These are phyloP conservation scores for Sesia apiformis DNA, from an alignment of 2,888 invertebrate species.

Conservation along the genomic window DNA sequence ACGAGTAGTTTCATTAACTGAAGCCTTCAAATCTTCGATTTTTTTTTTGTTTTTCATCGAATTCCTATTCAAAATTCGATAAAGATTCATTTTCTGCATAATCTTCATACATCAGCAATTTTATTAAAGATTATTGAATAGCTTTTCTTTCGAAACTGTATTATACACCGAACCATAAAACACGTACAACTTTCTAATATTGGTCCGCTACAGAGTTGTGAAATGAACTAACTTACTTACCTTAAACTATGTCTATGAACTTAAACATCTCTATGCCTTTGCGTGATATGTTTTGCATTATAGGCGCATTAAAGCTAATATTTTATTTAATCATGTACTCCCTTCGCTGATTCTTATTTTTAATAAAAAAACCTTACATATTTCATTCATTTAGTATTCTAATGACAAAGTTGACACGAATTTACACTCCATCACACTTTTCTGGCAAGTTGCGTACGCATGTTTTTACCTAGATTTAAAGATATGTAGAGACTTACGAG, in stretches of 20 bases:
- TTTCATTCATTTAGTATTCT: no score
- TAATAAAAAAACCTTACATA: not conserved
- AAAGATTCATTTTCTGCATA: no score
- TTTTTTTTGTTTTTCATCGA: no score
- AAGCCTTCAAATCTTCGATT: not conserved
- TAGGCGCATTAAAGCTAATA: slow-evolving; percentile 63
- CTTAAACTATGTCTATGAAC: slow-evolving; percentile 59
- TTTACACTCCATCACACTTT: not conserved
- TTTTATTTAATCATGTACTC: slow-evolving; percentile 19
- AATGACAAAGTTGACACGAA: not conserved
- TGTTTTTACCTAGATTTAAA: slow-evolving; percentile 25
- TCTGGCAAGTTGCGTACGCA: not conserved
- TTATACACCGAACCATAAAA: slow-evolving; percentile 42
- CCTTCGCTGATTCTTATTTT: not conserved
- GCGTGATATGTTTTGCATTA: slow-evolving; percentile 73
- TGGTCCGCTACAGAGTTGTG: slow-evolving; percentile 73
- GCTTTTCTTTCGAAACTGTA: not conserved
- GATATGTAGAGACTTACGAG: slow-evolving; percentile 57
- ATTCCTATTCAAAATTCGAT: no score
- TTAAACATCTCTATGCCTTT: slow-evolving; percentile 64
- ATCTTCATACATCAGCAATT: no score
- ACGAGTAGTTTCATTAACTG: not conserved
- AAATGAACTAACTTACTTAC: slow-evolving; percentile 64
- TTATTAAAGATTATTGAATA: no score
- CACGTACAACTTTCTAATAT: slow-evolving; percentile 74